Evolutionary conservation across 2,113 vertebrate species (phyloP).

Genomic region (Archilochus colubris): DNA sequence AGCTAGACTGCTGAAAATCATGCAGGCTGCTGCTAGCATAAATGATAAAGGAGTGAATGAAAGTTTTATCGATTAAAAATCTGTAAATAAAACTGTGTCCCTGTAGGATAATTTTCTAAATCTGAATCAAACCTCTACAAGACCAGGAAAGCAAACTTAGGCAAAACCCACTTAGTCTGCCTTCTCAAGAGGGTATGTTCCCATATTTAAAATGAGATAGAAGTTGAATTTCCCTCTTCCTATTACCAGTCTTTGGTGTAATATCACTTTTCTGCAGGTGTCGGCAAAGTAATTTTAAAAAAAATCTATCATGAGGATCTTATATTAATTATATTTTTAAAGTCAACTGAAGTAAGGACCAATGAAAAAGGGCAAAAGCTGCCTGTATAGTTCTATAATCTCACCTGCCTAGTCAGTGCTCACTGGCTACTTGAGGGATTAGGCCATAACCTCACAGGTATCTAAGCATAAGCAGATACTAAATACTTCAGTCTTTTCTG

Average conservation of each 20-base stretch:
- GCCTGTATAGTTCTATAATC: background rate
- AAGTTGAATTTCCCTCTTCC: background rate
- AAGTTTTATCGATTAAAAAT: slow-evolving; percentile 5
- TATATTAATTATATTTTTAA: background rate
- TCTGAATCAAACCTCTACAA: background rate
- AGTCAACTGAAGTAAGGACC: background rate
- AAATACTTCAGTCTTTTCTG: background rate
- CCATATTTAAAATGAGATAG: background rate
- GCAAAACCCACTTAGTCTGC: background rate
- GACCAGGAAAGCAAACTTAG: background rate
- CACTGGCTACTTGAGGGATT: background rate
- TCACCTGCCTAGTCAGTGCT: background rate
- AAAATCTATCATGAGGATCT: background rate
- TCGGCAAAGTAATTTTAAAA: background rate
- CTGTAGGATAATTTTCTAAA: background rate
- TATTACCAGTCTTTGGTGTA: background rate
- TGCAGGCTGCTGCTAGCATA: background rate
- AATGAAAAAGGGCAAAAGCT: background rate
- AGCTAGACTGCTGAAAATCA: background rate
- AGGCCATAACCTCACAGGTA: background rate
- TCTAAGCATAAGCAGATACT: background rate
- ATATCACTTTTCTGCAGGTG: background rate
- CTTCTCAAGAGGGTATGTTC: background rate
- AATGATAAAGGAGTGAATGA: background rate
- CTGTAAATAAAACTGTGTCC: slow-evolving; percentile 16